phyloP scores from a whole-genome alignment of 2,797 vertebrate genomes.

The Echeneis naucrates region DNA sequence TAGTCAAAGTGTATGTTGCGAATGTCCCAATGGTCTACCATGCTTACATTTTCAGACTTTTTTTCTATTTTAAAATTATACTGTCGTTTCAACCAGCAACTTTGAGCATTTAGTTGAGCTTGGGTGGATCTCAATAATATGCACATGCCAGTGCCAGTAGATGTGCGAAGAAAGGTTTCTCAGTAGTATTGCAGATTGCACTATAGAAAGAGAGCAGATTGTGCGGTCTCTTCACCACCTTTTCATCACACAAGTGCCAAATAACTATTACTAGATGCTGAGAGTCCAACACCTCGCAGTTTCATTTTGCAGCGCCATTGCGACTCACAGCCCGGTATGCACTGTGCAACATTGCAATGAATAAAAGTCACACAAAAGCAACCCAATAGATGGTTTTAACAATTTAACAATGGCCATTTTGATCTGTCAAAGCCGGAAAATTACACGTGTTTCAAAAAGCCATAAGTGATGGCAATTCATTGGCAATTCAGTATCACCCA shows the following conservation, averaged over 20 bases:
- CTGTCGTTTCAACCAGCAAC: not conserved
- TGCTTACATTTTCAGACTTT: not conserved
- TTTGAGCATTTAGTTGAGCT: slow-evolving; percentile 13
- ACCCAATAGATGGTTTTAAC: not conserved
- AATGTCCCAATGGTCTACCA: not conserved
- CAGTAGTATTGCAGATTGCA: slow-evolving; percentile 10
- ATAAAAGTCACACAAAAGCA: not conserved
- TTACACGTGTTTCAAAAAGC: not conserved
- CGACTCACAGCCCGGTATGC: not conserved
- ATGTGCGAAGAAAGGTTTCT: slow-evolving; percentile 39
- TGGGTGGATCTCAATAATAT: slow-evolving; percentile 22
- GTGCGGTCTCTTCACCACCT: slow-evolving; percentile 17
- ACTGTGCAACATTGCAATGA: not conserved
- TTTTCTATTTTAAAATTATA: not conserved
- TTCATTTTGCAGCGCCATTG: not conserved
- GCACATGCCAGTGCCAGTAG: not conserved
- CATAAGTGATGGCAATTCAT: too few species aligned
- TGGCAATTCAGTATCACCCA: too few species aligned
- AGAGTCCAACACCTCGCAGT: not conserved
- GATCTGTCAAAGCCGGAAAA: slow-evolving; percentile 7
- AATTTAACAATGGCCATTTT: slow-evolving; percentile 9
- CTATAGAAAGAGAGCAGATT: slow-evolving; percentile 22
- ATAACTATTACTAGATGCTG: not conserved
- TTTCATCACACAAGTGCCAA: slow-evolving; percentile 1
- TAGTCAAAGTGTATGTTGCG: not conserved